Evolutionary conservation across 2,797 vertebrate genomes (phyloP), one percentile per base, ranked within the genome.

Genomic region (Nyctibius grandis): DNA sequence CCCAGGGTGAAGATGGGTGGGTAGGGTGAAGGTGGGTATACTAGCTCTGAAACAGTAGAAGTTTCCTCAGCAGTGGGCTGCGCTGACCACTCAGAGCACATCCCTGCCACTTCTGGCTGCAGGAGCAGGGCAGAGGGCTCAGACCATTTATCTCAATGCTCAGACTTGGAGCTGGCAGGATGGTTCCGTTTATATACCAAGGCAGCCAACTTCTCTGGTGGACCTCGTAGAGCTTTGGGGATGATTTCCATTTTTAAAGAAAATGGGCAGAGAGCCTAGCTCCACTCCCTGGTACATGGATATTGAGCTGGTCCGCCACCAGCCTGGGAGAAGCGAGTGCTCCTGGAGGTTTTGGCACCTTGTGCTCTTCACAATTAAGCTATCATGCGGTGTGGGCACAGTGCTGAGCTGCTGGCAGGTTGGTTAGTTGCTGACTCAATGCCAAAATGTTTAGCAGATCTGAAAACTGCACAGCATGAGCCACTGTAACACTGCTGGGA

Each of bases 241-340:
- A 12, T 60, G 31, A 80, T 56, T 77, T 44, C 16, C 4, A 3
- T 13, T 34, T 87, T 33, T 50, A n/a, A 64, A 79, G 38, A 28
- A 31, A 57, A 28, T 0, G 5, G 20, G 31, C 38, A 61, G 56
- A 53, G 36, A 75, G 20, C 22, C 64, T 85, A 57, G 13, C 65
- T 75, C 16, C 0, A 0, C 48, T 93, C 48, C 10, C 18, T 60
- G 25, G 4, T 51, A 5, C 1, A 0, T 31, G 50, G 51, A 17
- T 69, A 3, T 22, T 59, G 65, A n/a, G 34, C 44, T 72, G 60
- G 4, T 28, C 34, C 14, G 12, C 45, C 77, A 40, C 26, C 31
- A 81, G 50, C 28, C 73, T 42, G 72, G 34, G 34, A 56, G 48
- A 60, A 65, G 40, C 9, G 59, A 22, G n/a, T 12, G 69, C 77